These are phyloP conservation scores for Harmothoe impar DNA, from an alignment of 2,888 invertebrate species.

Conservation along the genomic window DNA sequence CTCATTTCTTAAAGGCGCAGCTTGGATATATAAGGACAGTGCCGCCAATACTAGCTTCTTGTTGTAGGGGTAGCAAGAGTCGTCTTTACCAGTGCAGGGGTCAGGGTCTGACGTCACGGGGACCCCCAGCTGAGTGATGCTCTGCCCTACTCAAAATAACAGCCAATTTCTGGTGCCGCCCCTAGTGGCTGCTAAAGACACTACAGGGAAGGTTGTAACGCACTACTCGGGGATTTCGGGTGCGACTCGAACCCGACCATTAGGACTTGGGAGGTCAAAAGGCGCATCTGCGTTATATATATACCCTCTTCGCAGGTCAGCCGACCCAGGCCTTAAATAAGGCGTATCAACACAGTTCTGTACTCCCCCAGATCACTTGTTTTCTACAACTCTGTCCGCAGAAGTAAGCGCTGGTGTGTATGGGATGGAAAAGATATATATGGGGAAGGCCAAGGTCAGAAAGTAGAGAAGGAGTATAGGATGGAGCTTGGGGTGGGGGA, in stretches of 20 bases:
- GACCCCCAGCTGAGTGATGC: slow-evolving; percentile 16
- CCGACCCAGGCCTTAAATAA: neutral
- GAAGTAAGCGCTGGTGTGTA: too few relatives aligned
- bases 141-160: neutral
- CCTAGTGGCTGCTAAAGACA: neutral
- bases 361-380: slow-evolving; percentile 19
- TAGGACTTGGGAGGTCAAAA: neutral
- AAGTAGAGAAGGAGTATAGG: too few relatives aligned
- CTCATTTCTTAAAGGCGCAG: too few relatives aligned
- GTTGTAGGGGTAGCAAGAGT: too few relatives aligned
- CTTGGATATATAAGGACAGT: too few relatives aligned
- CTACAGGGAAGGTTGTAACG: neutral
- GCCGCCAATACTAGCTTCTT: too few relatives aligned
- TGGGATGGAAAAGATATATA: too few relatives aligned
- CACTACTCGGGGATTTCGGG: neutral
- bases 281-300: neutral
- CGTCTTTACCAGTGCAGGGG: neutral
- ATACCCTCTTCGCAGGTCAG: neutral
- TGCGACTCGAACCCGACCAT: neutral
- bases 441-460: too few relatives aligned
- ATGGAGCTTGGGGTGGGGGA: too few relatives aligned
- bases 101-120: neutral
- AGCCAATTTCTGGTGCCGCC: slow-evolving; percentile 24
- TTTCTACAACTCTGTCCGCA: too few relatives aligned
- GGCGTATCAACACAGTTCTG: slow-evolving; percentile 3